Percentiles rank a stretch among this genome's conserved stretches.
Evolutionary conservation across 2,113 vertebrate species (phyloP).

Genomic region (Monopterus albus): DNA sequence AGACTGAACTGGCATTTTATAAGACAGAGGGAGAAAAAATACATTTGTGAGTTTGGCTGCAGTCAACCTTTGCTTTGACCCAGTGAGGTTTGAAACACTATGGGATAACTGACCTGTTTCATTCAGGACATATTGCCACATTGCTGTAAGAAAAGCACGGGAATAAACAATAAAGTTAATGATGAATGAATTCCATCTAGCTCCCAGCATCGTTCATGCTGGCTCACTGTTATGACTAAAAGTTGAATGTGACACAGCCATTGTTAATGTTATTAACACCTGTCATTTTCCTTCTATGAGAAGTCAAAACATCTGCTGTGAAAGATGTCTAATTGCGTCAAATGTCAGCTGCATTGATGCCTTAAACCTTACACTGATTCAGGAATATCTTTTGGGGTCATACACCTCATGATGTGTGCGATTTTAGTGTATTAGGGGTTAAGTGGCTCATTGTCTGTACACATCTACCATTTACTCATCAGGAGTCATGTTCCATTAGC

Average conservation of each 20-base stretch:
- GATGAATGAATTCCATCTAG: too few relatives aligned
- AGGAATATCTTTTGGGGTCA: not conserved
- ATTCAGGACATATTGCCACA: too few relatives aligned
- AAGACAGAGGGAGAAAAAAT: too few relatives aligned
- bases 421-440: not conserved
- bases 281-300: not conserved
- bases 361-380: not conserved
- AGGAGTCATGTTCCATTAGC: constrained; percentile 50
- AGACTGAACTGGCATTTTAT: not conserved
- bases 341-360: not conserved
- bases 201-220: too few relatives aligned
- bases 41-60: too few relatives aligned
- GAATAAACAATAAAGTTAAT: too few relatives aligned
- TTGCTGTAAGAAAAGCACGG: too few relatives aligned
- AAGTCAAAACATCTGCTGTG: not conserved
- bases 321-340: not conserved
- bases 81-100: too few relatives aligned
- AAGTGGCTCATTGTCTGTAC: constrained; percentile 30
- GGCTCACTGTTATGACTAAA: too few relatives aligned
- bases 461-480: constrained; percentile 40
- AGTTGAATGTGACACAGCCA: too few relatives aligned
- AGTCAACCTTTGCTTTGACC: too few relatives aligned
- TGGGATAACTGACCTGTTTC: too few relatives aligned
- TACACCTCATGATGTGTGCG: not conserved
- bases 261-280: not conserved